Percentiles rank a stretch among this genome's conserved stretches.
Conservation (phyloP, 2,797 vertebrate species). For the Glyptemys insculpta region DNA sequence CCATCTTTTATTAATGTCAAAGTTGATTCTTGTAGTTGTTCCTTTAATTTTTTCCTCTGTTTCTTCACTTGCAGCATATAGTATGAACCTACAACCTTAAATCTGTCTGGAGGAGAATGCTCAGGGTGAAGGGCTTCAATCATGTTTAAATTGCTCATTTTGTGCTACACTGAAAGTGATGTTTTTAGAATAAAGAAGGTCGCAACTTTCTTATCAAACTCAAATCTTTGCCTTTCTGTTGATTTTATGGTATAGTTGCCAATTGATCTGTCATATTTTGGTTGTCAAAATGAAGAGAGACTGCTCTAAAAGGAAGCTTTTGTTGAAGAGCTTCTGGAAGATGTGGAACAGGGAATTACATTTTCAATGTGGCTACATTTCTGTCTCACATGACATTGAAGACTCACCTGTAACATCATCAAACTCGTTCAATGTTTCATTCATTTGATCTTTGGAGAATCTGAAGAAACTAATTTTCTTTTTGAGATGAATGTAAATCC, state of each 20-base stretch:
- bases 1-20: constrained; percentile 48
- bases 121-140: constrained; percentile 57
- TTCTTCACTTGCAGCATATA: constrained; percentile 42
- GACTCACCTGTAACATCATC: constrained; percentile 66
- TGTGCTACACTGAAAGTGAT: constrained; percentile 51
- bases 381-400: constrained; percentile 46
- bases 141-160: constrained; percentile 71
- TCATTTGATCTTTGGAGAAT: constrained; percentile 58
- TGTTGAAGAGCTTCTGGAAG: constrained; percentile 54
- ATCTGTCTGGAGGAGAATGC: constrained; percentile 45
- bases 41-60: constrained; percentile 52
- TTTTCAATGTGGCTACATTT: constrained; percentile 67
- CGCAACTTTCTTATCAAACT: constrained; percentile 62
- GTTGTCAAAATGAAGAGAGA: constrained; percentile 64
- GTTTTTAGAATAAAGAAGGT: constrained; percentile 63
- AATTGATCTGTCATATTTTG: constrained; percentile 62
- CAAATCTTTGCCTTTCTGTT: constrained; percentile 36
- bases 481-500: constrained; percentile 70
- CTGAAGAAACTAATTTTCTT: constrained; percentile 71
- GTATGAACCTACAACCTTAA: constrained; percentile 63
- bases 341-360: constrained; percentile 60
- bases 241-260: constrained; percentile 17
- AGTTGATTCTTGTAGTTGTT: constrained; percentile 59
- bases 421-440: constrained; percentile 53
- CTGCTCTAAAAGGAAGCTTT: constrained; percentile 50